Evolutionary conservation across 2,113 vertebrate species (phyloP).

Genomic region (Willisornis vidua): DNA sequence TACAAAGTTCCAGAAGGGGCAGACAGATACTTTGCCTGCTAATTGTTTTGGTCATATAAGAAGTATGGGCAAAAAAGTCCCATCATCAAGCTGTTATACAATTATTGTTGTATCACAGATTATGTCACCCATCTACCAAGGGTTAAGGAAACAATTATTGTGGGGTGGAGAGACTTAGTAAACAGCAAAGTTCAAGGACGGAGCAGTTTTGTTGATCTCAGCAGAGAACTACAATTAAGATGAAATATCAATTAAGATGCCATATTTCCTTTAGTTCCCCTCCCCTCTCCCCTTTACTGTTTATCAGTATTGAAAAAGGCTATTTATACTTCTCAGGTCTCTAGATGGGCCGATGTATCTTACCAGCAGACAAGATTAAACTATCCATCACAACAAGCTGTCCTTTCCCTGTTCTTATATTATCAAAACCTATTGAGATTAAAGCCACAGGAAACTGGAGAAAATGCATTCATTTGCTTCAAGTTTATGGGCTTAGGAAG

Average conservation of each 20-base stretch:
- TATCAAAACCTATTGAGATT: not conserved
- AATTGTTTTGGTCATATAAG: not conserved
- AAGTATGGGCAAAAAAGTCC: not conserved
- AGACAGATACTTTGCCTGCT: not conserved
- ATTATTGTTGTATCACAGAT: not conserved
- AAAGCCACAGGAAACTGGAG: not conserved
- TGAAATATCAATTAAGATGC: not conserved
- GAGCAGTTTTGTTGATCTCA: constrained; percentile 58
- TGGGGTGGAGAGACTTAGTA: constrained; percentile 31
- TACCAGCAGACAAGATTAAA: constrained; percentile 69
- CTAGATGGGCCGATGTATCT: not conserved
- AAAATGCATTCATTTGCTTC: constrained; percentile 2
- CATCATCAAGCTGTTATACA: not conserved
- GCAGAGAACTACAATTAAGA: constrained; percentile 65
- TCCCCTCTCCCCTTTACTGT: not conserved
- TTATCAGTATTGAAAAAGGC: constrained; percentile 62
- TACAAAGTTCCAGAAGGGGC: not conserved
- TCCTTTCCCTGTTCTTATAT: constrained; percentile 11
- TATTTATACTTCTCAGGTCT: constrained; percentile 59
- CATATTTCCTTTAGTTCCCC: constrained; percentile 45
- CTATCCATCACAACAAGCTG: constrained; percentile 51
- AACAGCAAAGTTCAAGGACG: constrained; percentile 56
- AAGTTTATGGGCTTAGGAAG: not conserved
- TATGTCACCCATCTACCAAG: not conserved
- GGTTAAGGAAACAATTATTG: constrained; percentile 58